A percentile compares a stretch with the other conserved stretches of the same genome.
phyloP scores from a whole-genome alignment of 2,888 invertebrate genomes.

The Caenorhabditis sulstoni region DNA sequence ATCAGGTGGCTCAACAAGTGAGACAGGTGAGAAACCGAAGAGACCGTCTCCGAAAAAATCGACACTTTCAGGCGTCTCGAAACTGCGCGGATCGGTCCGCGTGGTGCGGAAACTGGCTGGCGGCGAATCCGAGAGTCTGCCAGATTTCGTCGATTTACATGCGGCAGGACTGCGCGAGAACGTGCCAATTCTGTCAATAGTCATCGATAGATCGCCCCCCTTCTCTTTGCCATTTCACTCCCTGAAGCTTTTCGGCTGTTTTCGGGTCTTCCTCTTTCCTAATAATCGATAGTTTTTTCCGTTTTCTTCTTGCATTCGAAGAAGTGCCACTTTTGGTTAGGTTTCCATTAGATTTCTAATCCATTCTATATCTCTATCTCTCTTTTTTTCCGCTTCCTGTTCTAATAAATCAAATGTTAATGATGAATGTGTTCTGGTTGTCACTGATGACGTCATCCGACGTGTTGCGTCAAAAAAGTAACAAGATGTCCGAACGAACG shows the following conservation, averaged over 20 bases:
- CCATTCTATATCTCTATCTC: not conserved
- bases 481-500: not conserved
- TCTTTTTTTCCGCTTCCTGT: not conserved
- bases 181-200: conserved; percentile 74
- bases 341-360: no score
- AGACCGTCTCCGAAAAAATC: no score
- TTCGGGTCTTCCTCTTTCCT: conserved; percentile 20
- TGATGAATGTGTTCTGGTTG: not conserved
- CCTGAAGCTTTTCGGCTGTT: conserved; percentile 26
- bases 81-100: conserved; percentile 66
- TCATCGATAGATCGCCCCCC: not conserved
- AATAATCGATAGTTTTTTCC: conserved; percentile 7
- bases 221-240: conserved; percentile 25
- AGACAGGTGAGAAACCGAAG: no score
- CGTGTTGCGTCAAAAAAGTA: conserved; percentile 7
- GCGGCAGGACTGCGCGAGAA: conserved; percentile 76
- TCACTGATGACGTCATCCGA: conserved; percentile 16
- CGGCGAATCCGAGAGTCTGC: conserved; percentile 71
- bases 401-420: conserved; percentile 44
- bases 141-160: conserved; percentile 78
- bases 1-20: not conserved
- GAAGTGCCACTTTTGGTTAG: no score
- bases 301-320: not conserved
- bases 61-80: not conserved
- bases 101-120: conserved; percentile 77